Evolutionary conservation across 92 coral and sea anemone species (phyloP).

Genomic region (Epizoanthus stellaris): DNA sequence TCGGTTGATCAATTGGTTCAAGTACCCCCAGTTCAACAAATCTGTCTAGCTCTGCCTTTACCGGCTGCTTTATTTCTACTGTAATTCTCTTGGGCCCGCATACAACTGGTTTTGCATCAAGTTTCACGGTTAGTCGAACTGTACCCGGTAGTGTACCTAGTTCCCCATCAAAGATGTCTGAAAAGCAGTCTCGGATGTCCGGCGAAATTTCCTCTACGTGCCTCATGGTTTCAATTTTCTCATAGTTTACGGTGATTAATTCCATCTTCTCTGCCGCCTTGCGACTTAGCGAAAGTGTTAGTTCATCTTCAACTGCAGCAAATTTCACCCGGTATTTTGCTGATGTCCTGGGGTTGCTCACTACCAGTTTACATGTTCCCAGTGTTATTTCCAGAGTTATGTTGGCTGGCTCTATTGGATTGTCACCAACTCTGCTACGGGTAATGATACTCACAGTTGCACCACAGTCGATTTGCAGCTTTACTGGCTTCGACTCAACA

Average conservation of each 20-base stretch:
- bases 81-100: constrained; percentile 32
- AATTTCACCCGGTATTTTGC: constrained; percentile 17
- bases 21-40: neutral
- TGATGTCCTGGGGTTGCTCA: constrained; percentile 1
- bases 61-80: neutral
- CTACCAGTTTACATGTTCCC: constrained; percentile 8
- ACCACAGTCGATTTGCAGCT: constrained; percentile 30
- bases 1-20: constrained; percentile 27
- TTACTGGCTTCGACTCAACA: constrained; percentile 15
- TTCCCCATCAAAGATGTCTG: constrained; percentile 27
- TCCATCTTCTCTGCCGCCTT: constrained; percentile 35
- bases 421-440: constrained; percentile 5
- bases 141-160: constrained; percentile 45
- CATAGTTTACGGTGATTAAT: constrained; percentile 40
- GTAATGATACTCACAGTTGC: constrained; percentile 33
- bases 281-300: constrained; percentile 5
- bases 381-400: constrained; percentile 24
- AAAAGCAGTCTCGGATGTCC: neutral
- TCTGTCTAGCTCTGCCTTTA: constrained; percentile 35
- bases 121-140: constrained; percentile 34
- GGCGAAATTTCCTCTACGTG: constrained; percentile 7
- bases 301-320: constrained; percentile 6
- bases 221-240: constrained; percentile 8
- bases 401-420: neutral
- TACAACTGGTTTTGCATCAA: constrained; percentile 13